A percentile compares a stretch with the other conserved stretches of the same genome.
Conservation (phyloP, 1,140 invertebrate species). For the Diorhabda carinulata region DNA sequence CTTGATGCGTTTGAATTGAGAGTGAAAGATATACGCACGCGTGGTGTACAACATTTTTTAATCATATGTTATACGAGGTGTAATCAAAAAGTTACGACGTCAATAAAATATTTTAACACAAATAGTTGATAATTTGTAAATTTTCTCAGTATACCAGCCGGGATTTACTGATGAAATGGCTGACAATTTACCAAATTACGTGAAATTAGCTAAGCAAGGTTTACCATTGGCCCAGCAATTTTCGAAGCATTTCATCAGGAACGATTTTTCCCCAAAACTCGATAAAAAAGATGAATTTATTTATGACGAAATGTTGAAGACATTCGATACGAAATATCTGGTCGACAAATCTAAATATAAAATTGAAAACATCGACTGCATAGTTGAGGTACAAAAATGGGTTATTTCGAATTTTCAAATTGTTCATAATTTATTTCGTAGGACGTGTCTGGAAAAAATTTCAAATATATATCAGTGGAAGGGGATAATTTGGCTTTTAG, state of each 20-base stretch:
- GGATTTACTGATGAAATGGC: conserved; percentile 5
- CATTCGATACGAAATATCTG: not conserved
- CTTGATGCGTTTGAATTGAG: too few species aligned
- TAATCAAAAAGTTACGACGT: too few species aligned
- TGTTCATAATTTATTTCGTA: not conserved
- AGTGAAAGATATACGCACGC: too few species aligned
- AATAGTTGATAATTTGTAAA: too few species aligned
- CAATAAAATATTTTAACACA: too few species aligned
- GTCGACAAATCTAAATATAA: not conserved
- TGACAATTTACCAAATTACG: not conserved
- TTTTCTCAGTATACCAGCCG: conserved; percentile 6
- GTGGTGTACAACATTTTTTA: too few species aligned
- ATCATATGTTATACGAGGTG: too few species aligned
- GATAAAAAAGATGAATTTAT: not conserved
- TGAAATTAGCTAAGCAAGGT: not conserved
- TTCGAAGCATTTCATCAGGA: not conserved
- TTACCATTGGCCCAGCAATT: conserved; percentile 7
- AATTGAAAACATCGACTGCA: not conserved
- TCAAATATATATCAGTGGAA: not conserved
- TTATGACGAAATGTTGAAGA: not conserved
- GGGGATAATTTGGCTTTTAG: conserved; percentile 1
- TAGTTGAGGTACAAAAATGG: not conserved
- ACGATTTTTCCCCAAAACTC: not conserved
- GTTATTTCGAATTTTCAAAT: not conserved
- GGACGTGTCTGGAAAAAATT: not conserved